A percentile compares a stretch with the other conserved stretches of the same genome.
phyloP scores from a whole-genome alignment of 2,888 invertebrate genomes.

The Metellina segmentata region DNA sequence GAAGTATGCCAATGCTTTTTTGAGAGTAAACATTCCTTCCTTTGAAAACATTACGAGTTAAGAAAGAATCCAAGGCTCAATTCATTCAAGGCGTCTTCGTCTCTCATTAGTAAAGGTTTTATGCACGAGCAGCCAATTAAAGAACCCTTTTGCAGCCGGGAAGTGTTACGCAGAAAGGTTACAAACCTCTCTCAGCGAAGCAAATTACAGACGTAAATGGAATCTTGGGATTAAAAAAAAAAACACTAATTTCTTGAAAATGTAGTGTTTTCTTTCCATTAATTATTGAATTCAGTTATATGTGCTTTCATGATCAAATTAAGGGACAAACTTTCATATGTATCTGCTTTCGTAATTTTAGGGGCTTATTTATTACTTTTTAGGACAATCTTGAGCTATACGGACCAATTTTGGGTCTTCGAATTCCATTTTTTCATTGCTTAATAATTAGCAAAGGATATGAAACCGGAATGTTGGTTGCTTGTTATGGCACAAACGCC shows the following conservation, averaged over 20 bases:
- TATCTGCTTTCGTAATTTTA: too few relatives aligned
- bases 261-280: neutral
- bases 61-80: constrained; percentile 2
- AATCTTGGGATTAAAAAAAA: neutral
- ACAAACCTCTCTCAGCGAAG: neutral
- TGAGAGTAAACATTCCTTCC: neutral
- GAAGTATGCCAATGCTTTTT: neutral
- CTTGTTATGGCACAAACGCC: too few relatives aligned
- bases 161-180: neutral
- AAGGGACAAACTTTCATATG: neutral
- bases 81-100: neutral
- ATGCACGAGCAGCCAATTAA: constrained; percentile 16
- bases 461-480: too few relatives aligned
- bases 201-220: neutral
- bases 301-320: neutral
- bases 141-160: neutral
- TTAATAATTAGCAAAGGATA: too few relatives aligned
- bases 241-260: neutral
- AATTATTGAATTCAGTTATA: neutral
- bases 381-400: too few relatives aligned
- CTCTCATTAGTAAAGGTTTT: neutral
- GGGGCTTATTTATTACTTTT: too few relatives aligned
- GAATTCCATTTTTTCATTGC: too few relatives aligned
- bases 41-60: neutral
- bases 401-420: too few relatives aligned